phyloP scores from a whole-genome alignment of 2,888 invertebrate genomes.

The Drosophila rellima region DNA sequence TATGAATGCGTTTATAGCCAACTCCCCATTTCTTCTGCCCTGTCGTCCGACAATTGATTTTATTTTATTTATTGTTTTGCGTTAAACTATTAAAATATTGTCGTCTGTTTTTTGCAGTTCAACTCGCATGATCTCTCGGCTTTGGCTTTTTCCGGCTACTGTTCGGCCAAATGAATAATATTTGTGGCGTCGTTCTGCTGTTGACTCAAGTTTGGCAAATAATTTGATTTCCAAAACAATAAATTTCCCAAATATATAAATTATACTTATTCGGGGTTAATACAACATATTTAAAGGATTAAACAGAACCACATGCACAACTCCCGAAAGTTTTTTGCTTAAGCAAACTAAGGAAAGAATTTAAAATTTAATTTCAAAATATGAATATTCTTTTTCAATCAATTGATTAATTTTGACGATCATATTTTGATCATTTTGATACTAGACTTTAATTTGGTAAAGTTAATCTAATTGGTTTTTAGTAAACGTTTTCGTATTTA shows the following conservation, averaged over 20 bases:
- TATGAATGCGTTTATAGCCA: slow-evolving; percentile 44
- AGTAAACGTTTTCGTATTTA: too few species aligned
- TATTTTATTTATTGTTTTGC: slow-evolving; percentile 82
- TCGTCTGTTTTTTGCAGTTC: slow-evolving; percentile 59
- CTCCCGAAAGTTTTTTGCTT: slow-evolving; percentile 1
- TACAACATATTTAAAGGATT: slow-evolving; percentile 62
- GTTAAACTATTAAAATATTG: slow-evolving; percentile 83
- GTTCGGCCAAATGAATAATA: slow-evolving; percentile 57
- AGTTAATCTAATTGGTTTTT: too few species aligned
- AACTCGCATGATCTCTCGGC: slow-evolving; percentile 44
- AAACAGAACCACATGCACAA: slow-evolving; percentile 20
- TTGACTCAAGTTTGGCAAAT: slow-evolving; percentile 81
- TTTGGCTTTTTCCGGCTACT: slow-evolving; percentile 30
- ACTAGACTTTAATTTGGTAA: too few species aligned
- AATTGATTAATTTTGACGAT: background rate
- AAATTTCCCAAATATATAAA: slow-evolving; percentile 74
- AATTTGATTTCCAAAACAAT: slow-evolving; percentile 76
- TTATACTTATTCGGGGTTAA: slow-evolving; percentile 72
- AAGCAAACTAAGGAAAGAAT: background rate
- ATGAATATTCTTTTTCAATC: background rate
- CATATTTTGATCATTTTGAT: too few species aligned
- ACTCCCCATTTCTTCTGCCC: slow-evolving; percentile 41
- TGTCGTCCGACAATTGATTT: slow-evolving; percentile 72
- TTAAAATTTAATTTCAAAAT: background rate
- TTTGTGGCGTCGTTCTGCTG: slow-evolving; percentile 79